phyloP scores from a whole-genome alignment of 2,113 vertebrate genomes.

The Bagarius yarrelli region DNA sequence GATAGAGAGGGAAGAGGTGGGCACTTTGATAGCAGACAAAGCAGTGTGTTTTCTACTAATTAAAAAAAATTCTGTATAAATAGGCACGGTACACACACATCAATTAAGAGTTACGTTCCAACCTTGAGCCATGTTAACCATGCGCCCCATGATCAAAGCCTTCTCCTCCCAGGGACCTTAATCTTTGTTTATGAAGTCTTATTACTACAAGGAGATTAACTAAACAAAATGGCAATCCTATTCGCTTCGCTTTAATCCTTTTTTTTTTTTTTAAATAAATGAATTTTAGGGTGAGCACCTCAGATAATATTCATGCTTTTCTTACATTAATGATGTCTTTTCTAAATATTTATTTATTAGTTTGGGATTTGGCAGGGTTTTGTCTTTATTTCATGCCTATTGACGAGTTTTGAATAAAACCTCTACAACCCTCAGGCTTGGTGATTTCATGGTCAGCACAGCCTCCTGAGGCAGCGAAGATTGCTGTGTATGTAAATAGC shows the following conservation, averaged over 20 bases:
- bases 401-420: slow-evolving; percentile 4
- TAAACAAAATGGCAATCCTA: slow-evolving; percentile 48
- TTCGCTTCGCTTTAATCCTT: slow-evolving; percentile 41
- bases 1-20: background rate
- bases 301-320: slow-evolving; percentile 9
- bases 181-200: slow-evolving; percentile 41
- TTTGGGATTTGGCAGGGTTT: background rate
- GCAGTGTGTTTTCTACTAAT: background rate
- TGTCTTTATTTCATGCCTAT: background rate
- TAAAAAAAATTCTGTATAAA: background rate
- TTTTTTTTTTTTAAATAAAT: too few species aligned
- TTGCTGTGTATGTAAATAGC: slow-evolving; percentile 35
- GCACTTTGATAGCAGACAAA: slow-evolving; percentile 16
- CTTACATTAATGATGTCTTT: slow-evolving; percentile 16
- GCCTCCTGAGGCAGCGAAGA: slow-evolving; percentile 19
- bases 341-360: background rate
- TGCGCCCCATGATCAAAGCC: slow-evolving; percentile 1
- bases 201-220: slow-evolving; percentile 37
- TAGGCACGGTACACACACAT: background rate
- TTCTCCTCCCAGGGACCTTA: background rate
- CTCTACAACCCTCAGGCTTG: slow-evolving; percentile 12
- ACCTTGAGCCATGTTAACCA: slow-evolving; percentile 17
- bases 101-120: slow-evolving; percentile 1
- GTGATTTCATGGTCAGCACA: slow-evolving; percentile 38
- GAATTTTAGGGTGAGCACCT: slow-evolving; percentile 1